These are phyloP conservation scores for Nymphicus hollandicus DNA, from an alignment of 2,113 vertebrate genomes.

Conservation along the genomic window DNA sequence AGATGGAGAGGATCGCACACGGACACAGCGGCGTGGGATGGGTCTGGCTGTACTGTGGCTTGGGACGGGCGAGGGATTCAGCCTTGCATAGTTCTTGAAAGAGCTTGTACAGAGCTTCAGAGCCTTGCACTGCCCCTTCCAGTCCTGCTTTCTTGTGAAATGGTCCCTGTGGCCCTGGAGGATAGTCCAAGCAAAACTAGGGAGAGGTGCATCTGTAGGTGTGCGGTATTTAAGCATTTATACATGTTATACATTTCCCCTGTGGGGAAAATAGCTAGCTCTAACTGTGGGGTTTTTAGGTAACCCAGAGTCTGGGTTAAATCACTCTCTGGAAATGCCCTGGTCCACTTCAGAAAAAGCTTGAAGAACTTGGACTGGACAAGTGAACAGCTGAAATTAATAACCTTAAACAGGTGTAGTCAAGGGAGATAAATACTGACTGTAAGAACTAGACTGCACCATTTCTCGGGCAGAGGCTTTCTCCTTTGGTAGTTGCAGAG, in stretches of 20 bases:
- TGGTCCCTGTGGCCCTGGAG: not conserved
- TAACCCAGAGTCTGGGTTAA: not conserved
- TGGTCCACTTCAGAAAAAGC: not conserved
- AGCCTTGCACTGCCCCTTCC: not conserved
- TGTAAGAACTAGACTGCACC: fast-evolving
- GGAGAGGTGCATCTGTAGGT: not conserved
- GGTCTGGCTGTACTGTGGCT: too few relatives aligned
- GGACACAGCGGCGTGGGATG: too few relatives aligned
- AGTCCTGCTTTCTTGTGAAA: fast-evolving
- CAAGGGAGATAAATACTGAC: not conserved
- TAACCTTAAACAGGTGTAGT: not conserved
- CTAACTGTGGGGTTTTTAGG: not conserved
- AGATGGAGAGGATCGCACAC: fast-evolving
- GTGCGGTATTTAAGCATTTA: not conserved
- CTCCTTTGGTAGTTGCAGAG: not conserved
- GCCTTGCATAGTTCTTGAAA: not conserved
- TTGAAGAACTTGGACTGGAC: not conserved
- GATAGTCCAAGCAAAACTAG: not conserved
- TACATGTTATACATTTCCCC: fast-evolving
- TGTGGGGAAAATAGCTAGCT: fast-evolving
- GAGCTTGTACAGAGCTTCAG: not conserved
- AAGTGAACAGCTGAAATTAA: not conserved
- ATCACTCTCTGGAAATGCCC: not conserved
- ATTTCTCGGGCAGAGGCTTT: not conserved
- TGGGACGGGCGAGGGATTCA: not conserved